These are phyloP conservation scores for Rhodinocichla rosea DNA, from an alignment of 2,113 vertebrate species.

Conservation along the genomic window DNA sequence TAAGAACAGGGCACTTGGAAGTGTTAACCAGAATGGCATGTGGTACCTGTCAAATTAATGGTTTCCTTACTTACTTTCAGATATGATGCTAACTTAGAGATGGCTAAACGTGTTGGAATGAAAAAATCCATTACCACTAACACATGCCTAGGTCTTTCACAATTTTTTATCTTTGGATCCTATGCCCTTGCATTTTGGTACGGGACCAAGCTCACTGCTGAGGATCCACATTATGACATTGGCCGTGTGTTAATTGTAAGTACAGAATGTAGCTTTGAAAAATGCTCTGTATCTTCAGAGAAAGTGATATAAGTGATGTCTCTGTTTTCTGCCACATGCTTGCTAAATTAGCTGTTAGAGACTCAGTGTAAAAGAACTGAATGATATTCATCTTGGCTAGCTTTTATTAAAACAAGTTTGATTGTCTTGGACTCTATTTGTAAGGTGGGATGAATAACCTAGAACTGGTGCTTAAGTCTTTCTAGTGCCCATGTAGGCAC, in stretches of 20 bases:
- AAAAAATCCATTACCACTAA: conserved; percentile 79
- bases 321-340: not conserved
- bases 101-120: conserved; percentile 76
- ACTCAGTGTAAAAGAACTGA: not conserved
- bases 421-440: not conserved
- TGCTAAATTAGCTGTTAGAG: not conserved
- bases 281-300: not conserved
- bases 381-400: not conserved
- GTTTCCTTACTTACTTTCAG: conserved; percentile 35
- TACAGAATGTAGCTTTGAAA: not conserved
- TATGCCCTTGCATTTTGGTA: conserved; percentile 87
- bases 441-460: not conserved
- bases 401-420: not conserved
- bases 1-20: not conserved
- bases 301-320: not conserved
- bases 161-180: conserved; percentile 77
- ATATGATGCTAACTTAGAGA: conserved; percentile 74
- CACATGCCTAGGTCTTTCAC: conserved; percentile 72
- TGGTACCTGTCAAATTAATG: not conserved
- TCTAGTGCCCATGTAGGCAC: too few relatives aligned
- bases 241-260: conserved; percentile 81
- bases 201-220: conserved; percentile 77
- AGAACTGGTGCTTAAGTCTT: not conserved
- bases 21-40: not conserved
- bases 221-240: conserved; percentile 76